Evolutionary conservation across 2,888 invertebrate species (phyloP), one percentile per base, ranked within the genome.

Genomic region (Stenotaenia linearis): DNA sequence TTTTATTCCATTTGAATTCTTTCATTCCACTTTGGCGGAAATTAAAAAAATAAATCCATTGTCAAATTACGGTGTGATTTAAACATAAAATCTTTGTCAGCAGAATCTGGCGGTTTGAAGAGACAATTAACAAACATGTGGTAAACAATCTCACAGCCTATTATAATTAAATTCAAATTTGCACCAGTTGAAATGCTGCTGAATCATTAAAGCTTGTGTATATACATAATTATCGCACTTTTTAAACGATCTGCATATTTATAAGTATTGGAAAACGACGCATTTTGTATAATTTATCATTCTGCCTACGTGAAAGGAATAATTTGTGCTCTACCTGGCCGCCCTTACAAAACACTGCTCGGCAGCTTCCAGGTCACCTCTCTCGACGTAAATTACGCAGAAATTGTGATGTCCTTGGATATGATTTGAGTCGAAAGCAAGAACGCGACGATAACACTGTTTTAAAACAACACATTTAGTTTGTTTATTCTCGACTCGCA

Each of bases 371-470:
- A 98, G 89, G 84, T 93, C 91, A 10, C 96, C 96, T 45, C 94
- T 90, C 86, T 98, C 97, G 6, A 98, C 97, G 83, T 93, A 93
- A 0, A 98, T 97, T 7, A 98, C 98, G 87, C 98, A 98, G 28
- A 98, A 89, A 87, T 98, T 98, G 88, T 98, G 98, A 69, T 95
- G 89, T 0, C 96, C 97, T 88, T 97, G 97, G 81, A 96, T 93
- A 86, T 97, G 96, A 83, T 92, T 91, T 0, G 97, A 93, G 83
- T 98, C 97, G 82, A 94, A 86, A 83, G 92, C 91, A 15, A 97
- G 87, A 83, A 98, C 97, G 82, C 92, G 91, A 79, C 92, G 91
- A 88, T 98, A 98, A 85, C 97, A 97, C 92, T 95, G 89, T 18
- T 89, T 88, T 81, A 79, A 50, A 15, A 23, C 35, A 77, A 77